Evolutionary conservation across 2,113 vertebrate species (phyloP), one percentile per base, ranked within the genome.

Genomic region (Ceuthmochares aereus): DNA sequence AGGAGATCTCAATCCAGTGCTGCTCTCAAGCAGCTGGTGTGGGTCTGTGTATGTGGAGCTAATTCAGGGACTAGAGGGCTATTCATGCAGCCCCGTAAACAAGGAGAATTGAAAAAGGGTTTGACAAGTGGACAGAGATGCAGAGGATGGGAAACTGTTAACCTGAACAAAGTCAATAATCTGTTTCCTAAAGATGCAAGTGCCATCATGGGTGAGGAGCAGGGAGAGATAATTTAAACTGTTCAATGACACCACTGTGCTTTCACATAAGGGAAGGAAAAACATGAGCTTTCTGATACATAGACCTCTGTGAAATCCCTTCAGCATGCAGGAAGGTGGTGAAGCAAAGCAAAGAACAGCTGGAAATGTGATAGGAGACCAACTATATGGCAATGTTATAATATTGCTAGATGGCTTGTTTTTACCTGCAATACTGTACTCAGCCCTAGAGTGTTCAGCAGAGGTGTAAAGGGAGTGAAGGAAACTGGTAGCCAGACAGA

Each of bases 1-100:
- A 34, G 87, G 47, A 89, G 32, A 12, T 36, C 21, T 73, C 55
- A 49, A 62, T 36, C 62, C 34, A 84, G 40, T 1, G 0, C 43
- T 36, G 37, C 21, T 83, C 26, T 13, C 56, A 40, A 75, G 40
- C 1, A 1, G 12, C 45, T 52, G 18, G 4, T 63, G 21, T 45
- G 64, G 22, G 25, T 58, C 23, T 90, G 45, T 1, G 0, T 37
- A n/a, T 0, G 0, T 20, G 17, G 32, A 30, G 25, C 52, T 84
- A 36, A 29, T 42, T 78, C 52, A 59, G 47, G 18, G 30, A 51
- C 15, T 14, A 20, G 32, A 42, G 40, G 30, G 14, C 12, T 79
- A 64, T 56, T 84, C 22, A 12, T 27, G 18, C 22, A 26, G 20
- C 22, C 43, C 37, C 40, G 42, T 23, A 32, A 83, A 77, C 16